Percentiles rank a stretch among this genome's conserved stretches.
These are phyloP conservation scores for Encarsia formosa DNA, from an alignment of 2,888 invertebrate genomes.

Conservation along the genomic window DNA sequence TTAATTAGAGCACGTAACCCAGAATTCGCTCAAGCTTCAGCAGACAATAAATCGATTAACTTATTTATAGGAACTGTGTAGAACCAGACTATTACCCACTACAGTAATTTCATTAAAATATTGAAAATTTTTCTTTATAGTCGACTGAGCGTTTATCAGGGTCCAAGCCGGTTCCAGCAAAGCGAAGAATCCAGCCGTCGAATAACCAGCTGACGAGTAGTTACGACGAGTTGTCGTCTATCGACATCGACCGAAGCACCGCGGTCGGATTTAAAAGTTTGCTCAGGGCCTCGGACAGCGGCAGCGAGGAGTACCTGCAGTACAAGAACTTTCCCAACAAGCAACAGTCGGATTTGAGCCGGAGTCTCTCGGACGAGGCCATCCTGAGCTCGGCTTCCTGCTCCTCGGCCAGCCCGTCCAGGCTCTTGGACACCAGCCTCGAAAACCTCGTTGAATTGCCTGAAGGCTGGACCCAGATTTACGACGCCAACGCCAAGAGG, in stretches of 20 bases:
- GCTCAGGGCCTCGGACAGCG: slow-evolving; percentile 40
- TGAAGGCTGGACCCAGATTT: slow-evolving; percentile 52
- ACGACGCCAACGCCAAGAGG: slow-evolving; percentile 46
- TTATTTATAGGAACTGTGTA: too few species aligned
- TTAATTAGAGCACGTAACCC: too few species aligned
- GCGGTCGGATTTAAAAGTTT: slow-evolving; percentile 40
- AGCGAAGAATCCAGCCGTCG: slow-evolving; percentile 8
- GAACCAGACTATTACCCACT: too few species aligned
- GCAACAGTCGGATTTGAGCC: slow-evolving; percentile 16
- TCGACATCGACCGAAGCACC: slow-evolving; percentile 39
- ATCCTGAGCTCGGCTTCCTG: slow-evolving; percentile 38
- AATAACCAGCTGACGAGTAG: slow-evolving; percentile 22
- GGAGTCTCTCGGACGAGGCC: slow-evolving; percentile 36
- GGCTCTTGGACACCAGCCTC: slow-evolving; percentile 25
- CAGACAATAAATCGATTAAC: too few species aligned
- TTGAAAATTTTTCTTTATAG: too few species aligned
- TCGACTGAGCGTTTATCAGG: slow-evolving; percentile 8
- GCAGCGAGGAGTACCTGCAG: slow-evolving; percentile 41
- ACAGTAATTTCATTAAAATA: too few species aligned
- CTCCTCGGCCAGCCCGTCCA: slow-evolving; percentile 33
- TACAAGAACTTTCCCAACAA: slow-evolving; percentile 33
- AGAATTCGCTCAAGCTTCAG: too few species aligned
- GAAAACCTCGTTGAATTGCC: slow-evolving; percentile 44
- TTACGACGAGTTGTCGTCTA: slow-evolving; percentile 25
- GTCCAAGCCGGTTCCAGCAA: slow-evolving; percentile 25